Conservation (phyloP, 1,140 invertebrate species). For the Leptestheria dahalacensis region DNA sequence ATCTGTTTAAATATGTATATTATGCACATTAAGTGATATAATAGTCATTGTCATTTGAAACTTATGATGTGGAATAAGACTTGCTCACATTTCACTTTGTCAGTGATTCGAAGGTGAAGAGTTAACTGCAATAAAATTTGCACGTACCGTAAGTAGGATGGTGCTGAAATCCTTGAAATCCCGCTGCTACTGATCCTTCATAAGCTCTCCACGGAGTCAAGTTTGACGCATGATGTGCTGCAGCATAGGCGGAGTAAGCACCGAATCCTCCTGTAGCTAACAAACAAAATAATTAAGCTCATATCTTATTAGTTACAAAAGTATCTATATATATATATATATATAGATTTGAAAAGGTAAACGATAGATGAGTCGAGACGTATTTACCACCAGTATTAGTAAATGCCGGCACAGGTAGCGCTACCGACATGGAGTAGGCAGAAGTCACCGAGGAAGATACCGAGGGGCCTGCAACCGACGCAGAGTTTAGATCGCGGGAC, state of each 20-base stretch:
- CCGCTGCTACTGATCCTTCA: background rate
- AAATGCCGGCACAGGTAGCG: background rate
- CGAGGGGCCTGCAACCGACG: background rate
- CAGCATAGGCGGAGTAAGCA: constrained; percentile 8
- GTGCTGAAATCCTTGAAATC: constrained; percentile 5
- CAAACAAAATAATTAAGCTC: too few relatives aligned
- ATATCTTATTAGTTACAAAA: too few relatives aligned
- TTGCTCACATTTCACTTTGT: too few relatives aligned
- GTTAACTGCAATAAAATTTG: background rate
- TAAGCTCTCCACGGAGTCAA: constrained; percentile 10
- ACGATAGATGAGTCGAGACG: background rate
- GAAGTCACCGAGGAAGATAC: background rate
- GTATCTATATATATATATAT: too few relatives aligned
- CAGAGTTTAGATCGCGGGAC: background rate
- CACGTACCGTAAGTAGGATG: constrained; percentile 6
- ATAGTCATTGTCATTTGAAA: too few relatives aligned
- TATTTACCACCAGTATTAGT: background rate
- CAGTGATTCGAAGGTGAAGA: too few relatives aligned
- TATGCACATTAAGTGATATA: too few relatives aligned
- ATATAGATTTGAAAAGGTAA: background rate
- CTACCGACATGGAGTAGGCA: background rate
- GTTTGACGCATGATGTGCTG: background rate
- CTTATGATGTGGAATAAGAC: too few relatives aligned
- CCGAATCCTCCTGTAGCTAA: constrained; percentile 6
- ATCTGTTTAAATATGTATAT: too few relatives aligned